These are phyloP conservation scores for Ia io DNA, from an alignment of 2,113 vertebrate species.

Conservation along the genomic window DNA sequence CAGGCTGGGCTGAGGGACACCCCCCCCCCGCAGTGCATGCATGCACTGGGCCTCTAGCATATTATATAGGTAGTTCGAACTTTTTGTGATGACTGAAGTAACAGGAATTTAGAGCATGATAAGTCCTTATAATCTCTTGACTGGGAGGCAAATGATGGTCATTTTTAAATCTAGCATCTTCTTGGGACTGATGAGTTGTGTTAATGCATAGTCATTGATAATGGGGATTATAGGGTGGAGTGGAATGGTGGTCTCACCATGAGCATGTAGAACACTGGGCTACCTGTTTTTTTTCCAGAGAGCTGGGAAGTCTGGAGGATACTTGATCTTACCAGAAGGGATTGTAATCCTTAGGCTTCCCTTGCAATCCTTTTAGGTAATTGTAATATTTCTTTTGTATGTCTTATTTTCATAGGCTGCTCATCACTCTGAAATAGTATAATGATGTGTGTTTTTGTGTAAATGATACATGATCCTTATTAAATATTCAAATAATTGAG, in stretches of 20 bases:
- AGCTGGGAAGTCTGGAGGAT: not conserved
- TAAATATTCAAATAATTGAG: constrained; percentile 9
- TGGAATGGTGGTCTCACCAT: not conserved
- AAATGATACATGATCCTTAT: constrained; percentile 19
- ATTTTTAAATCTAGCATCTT: not conserved
- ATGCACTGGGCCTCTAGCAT: too few species aligned
- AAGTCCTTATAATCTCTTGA: not conserved
- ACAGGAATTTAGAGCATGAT: not conserved
- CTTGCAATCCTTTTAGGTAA: not conserved
- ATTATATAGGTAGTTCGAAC: not conserved
- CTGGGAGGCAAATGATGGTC: not conserved
- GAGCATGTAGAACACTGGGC: not conserved
- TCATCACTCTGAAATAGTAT: constrained; percentile 30
- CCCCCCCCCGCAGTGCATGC: too few species aligned
- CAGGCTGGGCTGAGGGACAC: too few species aligned
- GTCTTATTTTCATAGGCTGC: not conserved
- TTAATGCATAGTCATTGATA: not conserved
- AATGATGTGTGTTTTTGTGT: constrained; percentile 12
- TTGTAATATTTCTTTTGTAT: not conserved
- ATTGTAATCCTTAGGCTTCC: not conserved
- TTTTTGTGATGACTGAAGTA: not conserved
- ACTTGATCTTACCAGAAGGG: not conserved
- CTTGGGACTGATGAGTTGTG: constrained; percentile 8
- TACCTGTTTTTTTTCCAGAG: not conserved
- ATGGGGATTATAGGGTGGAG: not conserved